A percentile compares a stretch with the other conserved stretches of the same genome.
Conservation (phyloP, 2,113 vertebrate genomes). For the Paradisaea rubra region DNA sequence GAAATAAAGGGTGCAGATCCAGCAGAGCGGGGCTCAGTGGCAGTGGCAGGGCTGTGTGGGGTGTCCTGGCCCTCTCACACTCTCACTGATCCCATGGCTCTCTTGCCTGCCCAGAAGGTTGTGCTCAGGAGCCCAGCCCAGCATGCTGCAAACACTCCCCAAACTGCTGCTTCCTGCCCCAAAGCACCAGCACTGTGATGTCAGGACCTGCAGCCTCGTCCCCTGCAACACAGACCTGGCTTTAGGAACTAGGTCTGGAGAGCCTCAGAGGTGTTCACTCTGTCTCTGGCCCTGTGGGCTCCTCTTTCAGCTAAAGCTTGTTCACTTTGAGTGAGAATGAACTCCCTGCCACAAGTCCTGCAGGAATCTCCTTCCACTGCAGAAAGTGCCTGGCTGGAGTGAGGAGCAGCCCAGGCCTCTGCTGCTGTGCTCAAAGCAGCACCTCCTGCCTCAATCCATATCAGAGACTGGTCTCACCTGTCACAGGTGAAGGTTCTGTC, state of each 20-base stretch:
- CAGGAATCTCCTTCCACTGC: not conserved
- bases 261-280: not conserved
- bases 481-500: not conserved
- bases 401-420: not conserved
- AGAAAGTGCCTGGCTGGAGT: not conserved
- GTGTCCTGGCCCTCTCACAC: not conserved
- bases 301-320: not conserved
- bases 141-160: not conserved
- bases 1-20: not conserved
- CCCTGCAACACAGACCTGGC: not conserved
- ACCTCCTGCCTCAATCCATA: rapidly evolving
- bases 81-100: not conserved
- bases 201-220: not conserved
- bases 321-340: not conserved
- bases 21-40: not conserved
- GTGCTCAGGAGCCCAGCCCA: not conserved
- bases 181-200: not conserved
- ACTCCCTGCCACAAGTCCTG: not conserved
- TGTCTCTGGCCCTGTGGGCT: not conserved
- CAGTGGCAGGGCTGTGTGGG: not conserved
- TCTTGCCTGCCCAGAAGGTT: not conserved
- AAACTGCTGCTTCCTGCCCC: not conserved
- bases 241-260: not conserved
- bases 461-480: not conserved
- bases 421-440: not conserved